Conservation (phyloP, 2,888 invertebrate genomes). For the Tricholauxania praeusta region DNA sequence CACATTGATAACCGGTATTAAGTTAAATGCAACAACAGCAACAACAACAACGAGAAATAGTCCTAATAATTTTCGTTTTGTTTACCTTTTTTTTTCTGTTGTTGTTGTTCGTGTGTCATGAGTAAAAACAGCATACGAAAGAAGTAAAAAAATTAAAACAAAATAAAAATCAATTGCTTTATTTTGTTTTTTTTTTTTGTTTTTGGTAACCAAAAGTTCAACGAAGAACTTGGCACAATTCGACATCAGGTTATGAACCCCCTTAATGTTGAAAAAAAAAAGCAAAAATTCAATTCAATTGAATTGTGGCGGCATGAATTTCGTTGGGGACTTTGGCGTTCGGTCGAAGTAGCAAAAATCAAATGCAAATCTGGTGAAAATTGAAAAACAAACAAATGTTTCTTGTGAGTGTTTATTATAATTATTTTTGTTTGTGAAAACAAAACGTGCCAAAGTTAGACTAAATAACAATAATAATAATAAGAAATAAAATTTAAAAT, state of each 20-base stretch:
- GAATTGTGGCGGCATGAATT: not conserved
- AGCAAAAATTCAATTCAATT: not conserved
- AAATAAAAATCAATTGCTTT: not conserved
- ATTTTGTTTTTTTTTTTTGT: not conserved
- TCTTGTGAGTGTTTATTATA: not conserved
- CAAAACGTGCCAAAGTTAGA: not conserved
- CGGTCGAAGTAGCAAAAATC: not conserved
- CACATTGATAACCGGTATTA: slow-evolving; percentile 23
- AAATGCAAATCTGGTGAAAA: slow-evolving; percentile 14
- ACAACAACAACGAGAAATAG: slow-evolving; percentile 14
- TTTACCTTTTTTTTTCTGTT: not conserved
- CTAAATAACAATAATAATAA: too few relatives aligned
- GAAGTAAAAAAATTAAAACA: not conserved
- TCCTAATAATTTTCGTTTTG: slow-evolving; percentile 17
- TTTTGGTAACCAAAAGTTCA: not conserved
- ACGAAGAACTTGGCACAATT: slow-evolving; percentile 6
- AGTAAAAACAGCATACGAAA: not conserved
- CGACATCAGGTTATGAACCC: slow-evolving; percentile 24
- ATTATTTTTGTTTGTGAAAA: not conserved
- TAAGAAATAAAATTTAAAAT: too few relatives aligned
- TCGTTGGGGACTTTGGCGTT: not conserved
- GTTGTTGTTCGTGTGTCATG: too few relatives aligned
- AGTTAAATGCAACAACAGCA: slow-evolving; percentile 3
- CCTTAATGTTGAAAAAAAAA: not conserved
- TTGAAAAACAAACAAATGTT: not conserved